Conservation (phyloP, 92 coral and sea anemone species). For the Epizoanthus illoricatus region DNA sequence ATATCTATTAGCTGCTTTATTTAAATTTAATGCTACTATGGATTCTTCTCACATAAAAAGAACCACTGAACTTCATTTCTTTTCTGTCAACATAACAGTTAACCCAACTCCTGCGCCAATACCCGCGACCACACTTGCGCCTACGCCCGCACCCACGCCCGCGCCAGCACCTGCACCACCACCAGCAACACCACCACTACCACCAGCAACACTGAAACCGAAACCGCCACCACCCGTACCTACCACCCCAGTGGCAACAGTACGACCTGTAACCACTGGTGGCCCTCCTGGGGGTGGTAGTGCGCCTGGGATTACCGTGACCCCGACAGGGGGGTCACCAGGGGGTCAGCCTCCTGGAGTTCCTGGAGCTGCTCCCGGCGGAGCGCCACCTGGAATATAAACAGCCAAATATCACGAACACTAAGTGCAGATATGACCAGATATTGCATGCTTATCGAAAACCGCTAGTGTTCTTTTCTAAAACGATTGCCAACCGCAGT, state of each 20-base stretch:
- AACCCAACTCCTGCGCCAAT: conserved; percentile 8
- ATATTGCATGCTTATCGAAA: neutral
- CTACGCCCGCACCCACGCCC: neutral
- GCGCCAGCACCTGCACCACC: conserved; percentile 29
- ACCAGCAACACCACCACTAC: conserved; percentile 13
- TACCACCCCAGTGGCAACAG: conserved; percentile 25
- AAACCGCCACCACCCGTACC: conserved; percentile 2
- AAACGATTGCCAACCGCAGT: no score
- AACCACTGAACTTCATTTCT: no score
- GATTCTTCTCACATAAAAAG: no score
- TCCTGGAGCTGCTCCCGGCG: conserved; percentile 24
- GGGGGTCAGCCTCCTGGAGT: neutral
- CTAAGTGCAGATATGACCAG: neutral
- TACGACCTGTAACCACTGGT: neutral
- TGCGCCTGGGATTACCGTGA: conserved; percentile 14
- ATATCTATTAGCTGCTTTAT: no score
- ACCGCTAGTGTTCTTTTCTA: no score
- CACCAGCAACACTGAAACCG: conserved; percentile 9
- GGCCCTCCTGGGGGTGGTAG: conserved; percentile 19
- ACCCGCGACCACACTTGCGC: neutral
- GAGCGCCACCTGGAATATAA: conserved; percentile 26
- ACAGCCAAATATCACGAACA: neutral
- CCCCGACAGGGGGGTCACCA: conserved; percentile 10
- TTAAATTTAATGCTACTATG: no score
- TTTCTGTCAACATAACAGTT: neutral